Conservation (phyloP, 2,888 invertebrate genomes). For the Brachylomia viminalis region DNA sequence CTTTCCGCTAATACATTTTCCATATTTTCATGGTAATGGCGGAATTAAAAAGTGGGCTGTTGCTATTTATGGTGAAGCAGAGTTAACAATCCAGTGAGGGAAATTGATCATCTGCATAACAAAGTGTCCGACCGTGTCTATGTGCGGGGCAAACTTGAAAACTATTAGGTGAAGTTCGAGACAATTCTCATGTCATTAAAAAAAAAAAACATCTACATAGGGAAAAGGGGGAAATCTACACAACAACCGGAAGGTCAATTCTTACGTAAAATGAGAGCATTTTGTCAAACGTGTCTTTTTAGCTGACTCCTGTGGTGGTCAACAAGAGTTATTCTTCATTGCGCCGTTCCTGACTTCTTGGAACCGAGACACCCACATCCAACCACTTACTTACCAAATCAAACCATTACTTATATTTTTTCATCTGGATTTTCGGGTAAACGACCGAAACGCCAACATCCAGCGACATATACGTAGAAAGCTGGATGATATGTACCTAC, state of each 20-base stretch:
- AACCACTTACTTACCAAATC: slow-evolving; percentile 56
- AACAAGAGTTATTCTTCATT: slow-evolving; percentile 22
- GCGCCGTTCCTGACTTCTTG: slow-evolving; percentile 46
- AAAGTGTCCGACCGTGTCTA: slow-evolving; percentile 14
- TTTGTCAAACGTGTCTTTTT: slow-evolving; percentile 3
- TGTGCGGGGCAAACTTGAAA: neutral
- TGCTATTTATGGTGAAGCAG: slow-evolving; percentile 17
- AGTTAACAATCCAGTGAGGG: slow-evolving; percentile 8
- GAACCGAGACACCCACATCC: slow-evolving; percentile 58
- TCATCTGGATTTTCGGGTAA: slow-evolving; percentile 59
- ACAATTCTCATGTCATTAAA: neutral
- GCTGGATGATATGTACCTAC: slow-evolving; percentile 76
- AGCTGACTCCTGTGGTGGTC: slow-evolving; percentile 15
- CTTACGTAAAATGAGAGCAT: slow-evolving; percentile 1
- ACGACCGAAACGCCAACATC: slow-evolving; percentile 67
- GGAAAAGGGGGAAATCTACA: no score
- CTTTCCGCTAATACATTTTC: slow-evolving; percentile 55
- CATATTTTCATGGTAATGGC: slow-evolving; percentile 58
- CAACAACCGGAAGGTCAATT: neutral
- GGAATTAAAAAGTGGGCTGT: slow-evolving; percentile 29
- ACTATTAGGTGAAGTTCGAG: neutral
- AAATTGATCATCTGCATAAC: slow-evolving; percentile 36
- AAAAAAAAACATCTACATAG: neutral
- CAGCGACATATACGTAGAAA: slow-evolving; percentile 77
- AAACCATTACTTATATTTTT: slow-evolving; percentile 64